A percentile compares a stretch with the other conserved stretches of the same genome.
Conservation (phyloP, 2,888 invertebrate genomes). For the Cataglyphis livida region DNA sequence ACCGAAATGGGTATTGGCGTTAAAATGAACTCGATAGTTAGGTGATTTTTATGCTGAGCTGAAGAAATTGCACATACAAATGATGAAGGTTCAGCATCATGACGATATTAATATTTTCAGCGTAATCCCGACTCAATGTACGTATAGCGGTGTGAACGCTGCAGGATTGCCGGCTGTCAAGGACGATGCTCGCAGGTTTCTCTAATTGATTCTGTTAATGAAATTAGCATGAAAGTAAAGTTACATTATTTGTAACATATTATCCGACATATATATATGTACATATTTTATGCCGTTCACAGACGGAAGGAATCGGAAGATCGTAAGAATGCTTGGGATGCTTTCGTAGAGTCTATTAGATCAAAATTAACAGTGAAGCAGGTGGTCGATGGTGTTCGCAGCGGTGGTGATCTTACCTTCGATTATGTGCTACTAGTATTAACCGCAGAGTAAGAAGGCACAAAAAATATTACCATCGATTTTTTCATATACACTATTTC, state of each 20-base stretch:
- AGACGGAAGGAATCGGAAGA: slow-evolving; percentile 78
- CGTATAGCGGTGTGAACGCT: slow-evolving; percentile 78
- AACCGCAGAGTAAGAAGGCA: slow-evolving; percentile 91
- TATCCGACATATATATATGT: background rate
- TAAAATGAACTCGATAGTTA: slow-evolving; percentile 90
- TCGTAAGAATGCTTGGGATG: slow-evolving; percentile 88
- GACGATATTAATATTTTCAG: slow-evolving; percentile 65
- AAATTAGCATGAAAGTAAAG: background rate
- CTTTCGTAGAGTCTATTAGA: slow-evolving; percentile 91
- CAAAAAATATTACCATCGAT: background rate
- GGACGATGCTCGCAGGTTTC: slow-evolving; percentile 70
- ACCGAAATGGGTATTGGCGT: slow-evolving; percentile 91
- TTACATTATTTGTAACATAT: background rate
- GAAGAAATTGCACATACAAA: background rate
- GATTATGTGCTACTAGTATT: slow-evolving; percentile 93
- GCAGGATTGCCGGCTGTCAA: slow-evolving; percentile 65
- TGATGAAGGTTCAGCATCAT: background rate
- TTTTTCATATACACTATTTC: background rate
- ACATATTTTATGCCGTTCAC: slow-evolving; percentile 9
- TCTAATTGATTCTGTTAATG: background rate
- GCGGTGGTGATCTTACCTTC: slow-evolving; percentile 93
- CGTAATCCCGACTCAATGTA: slow-evolving; percentile 83
- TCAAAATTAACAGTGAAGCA: slow-evolving; percentile 93
- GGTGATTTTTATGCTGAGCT: slow-evolving; percentile 86
- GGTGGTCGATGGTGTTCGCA: slow-evolving; percentile 92